These are phyloP conservation scores for Drosophila ezoana DNA, from an alignment of 2,888 invertebrate genomes.

Conservation along the genomic window DNA sequence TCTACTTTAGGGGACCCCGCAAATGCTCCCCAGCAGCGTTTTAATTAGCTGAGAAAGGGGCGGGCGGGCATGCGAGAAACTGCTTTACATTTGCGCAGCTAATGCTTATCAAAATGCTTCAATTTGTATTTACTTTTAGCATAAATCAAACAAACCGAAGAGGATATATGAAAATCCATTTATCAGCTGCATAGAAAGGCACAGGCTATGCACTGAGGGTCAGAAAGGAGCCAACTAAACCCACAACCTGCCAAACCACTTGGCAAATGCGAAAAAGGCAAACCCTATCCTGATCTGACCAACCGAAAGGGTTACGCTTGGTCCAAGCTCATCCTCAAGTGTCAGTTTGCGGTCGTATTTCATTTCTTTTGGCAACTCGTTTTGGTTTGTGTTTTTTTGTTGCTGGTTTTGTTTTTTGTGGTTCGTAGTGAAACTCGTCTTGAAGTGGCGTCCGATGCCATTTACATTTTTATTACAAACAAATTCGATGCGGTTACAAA, in stretches of 20 bases:
- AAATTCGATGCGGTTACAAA: constrained; percentile 80
- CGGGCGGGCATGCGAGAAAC: background rate
- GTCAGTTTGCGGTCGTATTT: constrained; percentile 76
- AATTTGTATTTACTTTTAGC: constrained; percentile 37
- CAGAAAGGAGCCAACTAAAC: constrained; percentile 17
- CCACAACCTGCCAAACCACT: constrained; percentile 68
- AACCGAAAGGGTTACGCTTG: constrained; percentile 61
- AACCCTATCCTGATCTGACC: constrained; percentile 43
- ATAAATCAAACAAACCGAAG: constrained; percentile 55
- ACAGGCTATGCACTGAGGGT: constrained; percentile 2
- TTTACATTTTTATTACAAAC: constrained; percentile 81
- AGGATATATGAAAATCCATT: constrained; percentile 56
- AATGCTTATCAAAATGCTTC: constrained; percentile 29
- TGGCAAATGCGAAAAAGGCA: constrained; percentile 37
- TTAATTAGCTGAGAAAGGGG: constrained; percentile 46
- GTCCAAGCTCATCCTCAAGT: constrained; percentile 61
- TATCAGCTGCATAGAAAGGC: constrained; percentile 35
- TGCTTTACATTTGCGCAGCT: constrained; percentile 9
- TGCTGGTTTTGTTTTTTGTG: constrained; percentile 23
- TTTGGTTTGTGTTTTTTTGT: constrained; percentile 30
- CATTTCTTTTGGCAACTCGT: constrained; percentile 63
- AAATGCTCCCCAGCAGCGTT: constrained; percentile 74
- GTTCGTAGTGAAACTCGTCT: constrained; percentile 51
- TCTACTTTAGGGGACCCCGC: background rate
- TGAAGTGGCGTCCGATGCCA: constrained; percentile 72